These are phyloP conservation scores for Myiotriccus ornatus DNA, from an alignment of 2,797 vertebrate species.

Conservation along the genomic window DNA sequence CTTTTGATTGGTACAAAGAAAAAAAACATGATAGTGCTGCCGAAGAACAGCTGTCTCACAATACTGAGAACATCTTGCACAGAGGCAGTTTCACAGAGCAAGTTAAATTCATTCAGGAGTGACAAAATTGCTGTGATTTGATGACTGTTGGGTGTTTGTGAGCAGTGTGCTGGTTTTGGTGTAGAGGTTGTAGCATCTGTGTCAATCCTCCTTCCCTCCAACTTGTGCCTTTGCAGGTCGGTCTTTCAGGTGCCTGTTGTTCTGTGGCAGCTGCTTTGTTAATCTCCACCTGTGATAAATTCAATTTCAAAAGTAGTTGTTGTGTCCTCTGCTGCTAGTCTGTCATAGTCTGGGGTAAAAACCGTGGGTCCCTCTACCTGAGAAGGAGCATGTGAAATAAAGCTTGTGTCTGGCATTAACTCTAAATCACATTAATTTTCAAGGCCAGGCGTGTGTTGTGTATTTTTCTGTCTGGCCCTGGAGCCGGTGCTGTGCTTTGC, in stretches of 20 bases:
- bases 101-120: background rate
- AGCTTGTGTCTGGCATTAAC: background rate
- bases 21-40: background rate
- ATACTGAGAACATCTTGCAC: background rate
- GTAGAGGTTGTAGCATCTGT: background rate
- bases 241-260: background rate
- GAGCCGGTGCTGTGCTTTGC: background rate
- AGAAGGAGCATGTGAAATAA: background rate
- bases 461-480: constrained; percentile 16
- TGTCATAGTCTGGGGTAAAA: background rate
- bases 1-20: background rate
- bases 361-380: background rate
- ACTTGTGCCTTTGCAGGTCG: background rate
- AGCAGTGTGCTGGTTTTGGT: background rate
- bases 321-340: background rate
- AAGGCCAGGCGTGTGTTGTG: background rate
- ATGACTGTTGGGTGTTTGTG: background rate
- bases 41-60: background rate
- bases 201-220: background rate
- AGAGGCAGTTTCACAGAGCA: background rate
- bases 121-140: background rate
- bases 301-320: background rate
- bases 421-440: background rate
- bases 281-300: background rate
- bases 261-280: background rate